Base-by-base conservation (phyloP, 2,888 invertebrate genomes). In the Cerastis leucographa region DNA sequence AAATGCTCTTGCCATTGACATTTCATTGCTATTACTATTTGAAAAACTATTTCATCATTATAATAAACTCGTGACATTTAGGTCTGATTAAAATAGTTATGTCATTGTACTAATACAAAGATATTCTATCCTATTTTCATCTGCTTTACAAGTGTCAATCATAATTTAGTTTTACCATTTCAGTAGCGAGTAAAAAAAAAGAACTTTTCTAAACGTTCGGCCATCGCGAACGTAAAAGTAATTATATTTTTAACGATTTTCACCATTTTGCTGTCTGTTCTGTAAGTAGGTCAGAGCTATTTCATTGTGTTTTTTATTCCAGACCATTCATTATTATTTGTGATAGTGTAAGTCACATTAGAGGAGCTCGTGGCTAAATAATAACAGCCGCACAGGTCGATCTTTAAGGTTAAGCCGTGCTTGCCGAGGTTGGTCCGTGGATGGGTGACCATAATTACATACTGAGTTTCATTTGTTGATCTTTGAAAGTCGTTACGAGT, bases 241-340 rank as follows among this genome's bases (percentile, higher is more conserved):
- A 86, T 80, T 67, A 76, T 72, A 67, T 69, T 85, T 76, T 29
- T 51, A 44, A 67, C 19, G n/a, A 35, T 75, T 86, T 85, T 75
- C 54, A 78, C 61, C 64, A 71, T 40, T 79, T 85, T 59, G 46
- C 46, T 71, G 54, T 79, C 67, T 80, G 14, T 4, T 68, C 66
- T 54, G 14, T 56, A 71, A 54, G n/a, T 62, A 49, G 29, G 17
- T 76, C 6, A 59, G 59, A 76, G 67, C 56, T 49, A 11, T 42
- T 74, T 51, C 56, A 46, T 51, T 42, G 8, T 71, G 12, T 66
- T 73, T 46, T 74, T 35, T 61, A 46, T 65, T 59, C 42, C 14
- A 61, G 40, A 25, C 6, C 9, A n/a, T 54, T n/a, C 12, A 12
- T 44, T 56, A 22, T 67, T 59, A 25, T 25, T 65, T 44, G 19